phyloP scores from a whole-genome alignment of 1,140 invertebrate species.

The Macrostomum lignano region DNA sequence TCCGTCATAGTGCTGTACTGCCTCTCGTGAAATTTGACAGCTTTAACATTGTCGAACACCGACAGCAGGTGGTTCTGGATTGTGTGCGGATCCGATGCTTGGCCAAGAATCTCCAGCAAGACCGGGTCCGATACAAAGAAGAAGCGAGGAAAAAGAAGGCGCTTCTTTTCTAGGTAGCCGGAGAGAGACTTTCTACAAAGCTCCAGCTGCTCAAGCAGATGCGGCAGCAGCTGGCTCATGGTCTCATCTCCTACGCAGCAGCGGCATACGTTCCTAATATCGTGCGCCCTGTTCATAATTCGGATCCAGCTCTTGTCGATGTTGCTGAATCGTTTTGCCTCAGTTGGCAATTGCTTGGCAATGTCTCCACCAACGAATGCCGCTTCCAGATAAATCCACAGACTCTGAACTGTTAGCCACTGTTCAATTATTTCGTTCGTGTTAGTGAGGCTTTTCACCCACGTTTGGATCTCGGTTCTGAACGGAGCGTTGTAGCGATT shows the following conservation, averaged over 20 bases:
- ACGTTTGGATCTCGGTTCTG: slow-evolving; percentile 73
- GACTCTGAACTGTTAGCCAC: slow-evolving; percentile 80
- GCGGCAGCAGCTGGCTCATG: slow-evolving; percentile 58
- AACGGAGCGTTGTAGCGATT: slow-evolving; percentile 92
- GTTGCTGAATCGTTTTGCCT: slow-evolving; percentile 45
- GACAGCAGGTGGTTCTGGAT: slow-evolving; percentile 78
- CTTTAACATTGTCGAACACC: slow-evolving; percentile 76
- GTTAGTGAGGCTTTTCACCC: slow-evolving; percentile 69
- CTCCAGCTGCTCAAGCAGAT: slow-evolving; percentile 80
- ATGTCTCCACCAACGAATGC: slow-evolving; percentile 96
- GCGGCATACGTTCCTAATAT: slow-evolving; percentile 67
- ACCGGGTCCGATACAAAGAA: slow-evolving; percentile 92
- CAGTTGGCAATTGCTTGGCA: slow-evolving; percentile 68
- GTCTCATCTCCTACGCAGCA: slow-evolving; percentile 83
- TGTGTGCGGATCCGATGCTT: slow-evolving; percentile 81
- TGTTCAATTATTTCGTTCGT: slow-evolving; percentile 81
- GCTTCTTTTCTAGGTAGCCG: slow-evolving; percentile 75
- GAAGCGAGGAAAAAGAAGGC: slow-evolving; percentile 81
- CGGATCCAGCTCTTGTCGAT: slow-evolving; percentile 95
- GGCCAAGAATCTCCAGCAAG: slow-evolving; percentile 67
- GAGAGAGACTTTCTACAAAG: slow-evolving; percentile 81
- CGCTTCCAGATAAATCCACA: slow-evolving; percentile 90
- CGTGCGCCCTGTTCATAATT: slow-evolving; percentile 73
- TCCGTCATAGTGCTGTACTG: slow-evolving; percentile 78
- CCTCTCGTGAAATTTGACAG: slow-evolving; percentile 71